These are phyloP conservation scores for Phylloscopus trochilus DNA, from an alignment of 2,113 vertebrate genomes.

Conservation along the genomic window DNA sequence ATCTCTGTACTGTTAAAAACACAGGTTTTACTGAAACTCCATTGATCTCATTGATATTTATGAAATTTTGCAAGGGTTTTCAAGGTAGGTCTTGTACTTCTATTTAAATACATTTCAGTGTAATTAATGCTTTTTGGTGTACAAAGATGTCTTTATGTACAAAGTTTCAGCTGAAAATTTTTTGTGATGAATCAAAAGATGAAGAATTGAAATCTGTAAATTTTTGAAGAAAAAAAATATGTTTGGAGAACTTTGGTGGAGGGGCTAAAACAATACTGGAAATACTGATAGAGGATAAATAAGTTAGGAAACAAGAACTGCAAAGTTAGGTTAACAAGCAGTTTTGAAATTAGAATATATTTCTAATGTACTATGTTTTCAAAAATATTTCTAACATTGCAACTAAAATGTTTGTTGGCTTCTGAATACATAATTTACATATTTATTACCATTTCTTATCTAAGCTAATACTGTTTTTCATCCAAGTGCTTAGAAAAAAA, in stretches of 20 bases:
- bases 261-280: not conserved
- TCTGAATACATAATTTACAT: not conserved
- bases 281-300: not conserved
- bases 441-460: not conserved
- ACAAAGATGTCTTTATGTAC: not conserved
- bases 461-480: not conserved
- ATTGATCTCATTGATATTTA: not conserved
- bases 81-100: not conserved
- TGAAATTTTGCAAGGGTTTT: not conserved
- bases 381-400: not conserved
- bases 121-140: not conserved
- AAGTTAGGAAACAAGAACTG: not conserved
- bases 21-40: not conserved
- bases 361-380: not conserved
- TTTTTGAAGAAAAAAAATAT: not conserved
- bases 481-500: not conserved
- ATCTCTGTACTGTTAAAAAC: not conserved
- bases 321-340: not conserved
- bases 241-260: rapidly evolving
- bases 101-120: not conserved
- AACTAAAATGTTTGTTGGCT: not conserved
- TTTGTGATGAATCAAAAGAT: not conserved
- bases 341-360: not conserved
- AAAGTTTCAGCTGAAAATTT: not conserved
- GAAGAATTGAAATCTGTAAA: not conserved